Conservation (phyloP, 2,113 vertebrate genomes). For the Actenoides lindsayi region DNA sequence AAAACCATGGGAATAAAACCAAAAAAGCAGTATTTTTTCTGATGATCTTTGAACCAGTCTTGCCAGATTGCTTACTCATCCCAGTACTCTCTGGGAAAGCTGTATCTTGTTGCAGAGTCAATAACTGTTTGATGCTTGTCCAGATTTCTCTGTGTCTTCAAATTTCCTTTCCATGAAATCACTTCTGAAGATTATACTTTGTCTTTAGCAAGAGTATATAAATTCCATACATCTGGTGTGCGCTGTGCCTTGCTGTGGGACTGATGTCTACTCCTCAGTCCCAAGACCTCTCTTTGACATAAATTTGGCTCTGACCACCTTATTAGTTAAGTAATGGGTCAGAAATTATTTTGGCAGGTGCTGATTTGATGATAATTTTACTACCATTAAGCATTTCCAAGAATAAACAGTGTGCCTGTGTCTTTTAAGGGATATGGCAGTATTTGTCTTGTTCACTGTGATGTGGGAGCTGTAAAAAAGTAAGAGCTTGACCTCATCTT, state of each 20-base stretch:
- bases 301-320: not conserved
- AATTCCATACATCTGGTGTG: not conserved
- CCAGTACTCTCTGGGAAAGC: not conserved
- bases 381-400: not conserved
- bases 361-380: not conserved
- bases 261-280: not conserved
- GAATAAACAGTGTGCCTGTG: not conserved
- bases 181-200: not conserved
- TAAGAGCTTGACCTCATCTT: not conserved
- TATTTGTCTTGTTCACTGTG: not conserved
- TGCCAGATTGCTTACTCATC: not conserved
- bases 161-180: not conserved
- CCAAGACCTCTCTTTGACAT: not conserved
- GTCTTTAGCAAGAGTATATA: not conserved
- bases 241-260: not conserved
- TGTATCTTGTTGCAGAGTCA: not conserved
- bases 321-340: not conserved
- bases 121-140: not conserved
- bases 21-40: not conserved
- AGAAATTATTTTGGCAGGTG: not conserved
- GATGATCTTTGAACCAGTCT: not conserved
- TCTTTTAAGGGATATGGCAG: not conserved
- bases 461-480: not conserved
- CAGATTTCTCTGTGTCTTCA: not conserved
- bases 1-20: accelerated